Base-by-base conservation (phyloP, 1,140 invertebrate genomes). In the Formica selysi region DNA sequence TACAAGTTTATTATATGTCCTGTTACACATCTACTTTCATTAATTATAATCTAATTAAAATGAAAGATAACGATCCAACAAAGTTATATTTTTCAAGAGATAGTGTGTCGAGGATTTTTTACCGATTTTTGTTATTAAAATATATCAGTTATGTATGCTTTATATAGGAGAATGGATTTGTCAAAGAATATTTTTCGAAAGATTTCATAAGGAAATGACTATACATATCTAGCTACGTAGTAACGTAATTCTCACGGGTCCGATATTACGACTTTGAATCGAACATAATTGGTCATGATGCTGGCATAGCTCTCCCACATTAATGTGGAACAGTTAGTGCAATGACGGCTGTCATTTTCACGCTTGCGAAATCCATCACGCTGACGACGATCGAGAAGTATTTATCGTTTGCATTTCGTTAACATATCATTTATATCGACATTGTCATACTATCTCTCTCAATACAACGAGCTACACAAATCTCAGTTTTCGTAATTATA, bases 221-320 rank as follows among this genome's bases (percentile, higher is more conserved):
- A 81, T 7, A 38, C 29, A 41, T 38, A 13, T 4, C 7, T 48
- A 32, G 1, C 3, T 32, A 41, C n/a, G 16, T 41, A 44, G 5
- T 44, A 59, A 76, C 67, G 68, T 86, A 76, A 86, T 78, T 86
- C 78, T 85, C 76, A 89, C 76, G 86, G 73, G 71, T 80, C 13
- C 76, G 67, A 79, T 89, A 76, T 79, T 83, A 51, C 76, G 87
- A 86, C 51, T 89, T 89, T 83, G 54, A 86, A 91, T 90, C 87
- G 83, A 79, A 89, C 73, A 85, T 84, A 64, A 59, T 73, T 54
- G 71, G 13, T 76, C 59, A 59, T 62, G 61, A 29, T 71, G 54
- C 83, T 64, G 67, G 61, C 90, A 86, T 85, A 86, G 84, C 87
- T 90, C 86, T 89, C 89, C 89, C 87, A 90, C 85, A 91, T 91